A percentile compares a stretch with the other conserved stretches of the same genome.
Conservation (phyloP, 2,888 invertebrate genomes). For the Hetaerina titia region DNA sequence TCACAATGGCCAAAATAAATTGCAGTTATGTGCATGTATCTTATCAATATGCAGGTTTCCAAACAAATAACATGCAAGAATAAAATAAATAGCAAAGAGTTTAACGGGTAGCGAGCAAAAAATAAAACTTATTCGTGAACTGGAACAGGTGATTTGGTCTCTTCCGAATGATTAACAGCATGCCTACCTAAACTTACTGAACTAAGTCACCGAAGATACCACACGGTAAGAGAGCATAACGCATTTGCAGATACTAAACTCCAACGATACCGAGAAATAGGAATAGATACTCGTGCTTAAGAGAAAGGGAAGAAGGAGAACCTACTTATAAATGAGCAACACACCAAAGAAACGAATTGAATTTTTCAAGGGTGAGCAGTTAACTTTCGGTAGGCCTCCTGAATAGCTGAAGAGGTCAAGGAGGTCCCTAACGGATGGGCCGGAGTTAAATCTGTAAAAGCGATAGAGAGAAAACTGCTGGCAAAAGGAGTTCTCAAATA, state of each 20-base stretch:
- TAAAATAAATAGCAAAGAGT: too few relatives aligned
- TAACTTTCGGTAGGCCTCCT: background rate
- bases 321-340: background rate
- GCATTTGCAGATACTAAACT: background rate
- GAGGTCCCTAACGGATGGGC: background rate
- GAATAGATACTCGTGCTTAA: background rate
- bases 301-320: background rate
- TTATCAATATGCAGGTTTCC: too few relatives aligned
- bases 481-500: background rate
- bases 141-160: too few relatives aligned
- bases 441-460: background rate
- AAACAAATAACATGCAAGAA: too few relatives aligned
- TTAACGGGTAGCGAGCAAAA: too few relatives aligned
- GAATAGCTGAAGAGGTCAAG: background rate
- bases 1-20: too few relatives aligned
- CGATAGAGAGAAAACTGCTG: background rate
- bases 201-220: too few relatives aligned
- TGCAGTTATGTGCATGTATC: too few relatives aligned
- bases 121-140: too few relatives aligned
- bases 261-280: background rate
- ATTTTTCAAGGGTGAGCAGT: background rate
- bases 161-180: too few relatives aligned
- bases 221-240: too few relatives aligned
- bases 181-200: too few relatives aligned
- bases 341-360: background rate